Evolutionary conservation across 2,797 vertebrate genomes (phyloP), one percentile per base, ranked within the genome.

Genomic region (Scleropages formosus): DNA sequence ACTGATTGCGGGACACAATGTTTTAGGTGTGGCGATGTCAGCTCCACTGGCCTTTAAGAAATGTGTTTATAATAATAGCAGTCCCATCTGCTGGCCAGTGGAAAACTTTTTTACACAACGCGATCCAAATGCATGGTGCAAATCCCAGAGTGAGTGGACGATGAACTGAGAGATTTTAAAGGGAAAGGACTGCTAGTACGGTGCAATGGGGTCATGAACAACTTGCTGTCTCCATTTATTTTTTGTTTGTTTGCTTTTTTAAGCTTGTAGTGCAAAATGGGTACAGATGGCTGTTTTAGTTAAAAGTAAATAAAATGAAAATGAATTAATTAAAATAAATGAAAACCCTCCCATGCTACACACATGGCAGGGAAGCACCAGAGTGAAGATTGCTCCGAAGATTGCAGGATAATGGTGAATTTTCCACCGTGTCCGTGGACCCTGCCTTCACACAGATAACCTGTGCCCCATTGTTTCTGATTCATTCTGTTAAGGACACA

Each of bases 21-120:
- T 65, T 65, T 31, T 75, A 64, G 62, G 46, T 75, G 62, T 31
- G 73, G 46, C 49, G 49, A 63, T 75, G 73, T 75, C 73, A 53
- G 20, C 73, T 75, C 53, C 70, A 73, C 62, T 66, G 62, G 73
- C 70, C 76, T 77, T 72, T 64, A 75, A 77, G 59, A 65, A 75
- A 75, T 61, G 68, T 60, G 20, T 39, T 66, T 74, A 67, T 59
- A 75, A 58, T 75, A 67, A 72, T 24, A 56, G 53, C 16, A 49
- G 39, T 58, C 4, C 22, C 49, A 46, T 69, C 77, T 49, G 58
- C 60, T 8, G 60, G 24, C 12, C 53, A 16, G 51, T 26, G 26
- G 39, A 68, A 58, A 51, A 59, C 73, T 64, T 61, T 53, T 39
- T 61, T 53, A 78, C 60, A 31, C 53, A 44, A 49, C 73, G 75